Evolutionary conservation across 1,140 invertebrate genomes (phyloP), one percentile per base, ranked within the genome.

Genomic region (Helicorthomorpha holstii): DNA sequence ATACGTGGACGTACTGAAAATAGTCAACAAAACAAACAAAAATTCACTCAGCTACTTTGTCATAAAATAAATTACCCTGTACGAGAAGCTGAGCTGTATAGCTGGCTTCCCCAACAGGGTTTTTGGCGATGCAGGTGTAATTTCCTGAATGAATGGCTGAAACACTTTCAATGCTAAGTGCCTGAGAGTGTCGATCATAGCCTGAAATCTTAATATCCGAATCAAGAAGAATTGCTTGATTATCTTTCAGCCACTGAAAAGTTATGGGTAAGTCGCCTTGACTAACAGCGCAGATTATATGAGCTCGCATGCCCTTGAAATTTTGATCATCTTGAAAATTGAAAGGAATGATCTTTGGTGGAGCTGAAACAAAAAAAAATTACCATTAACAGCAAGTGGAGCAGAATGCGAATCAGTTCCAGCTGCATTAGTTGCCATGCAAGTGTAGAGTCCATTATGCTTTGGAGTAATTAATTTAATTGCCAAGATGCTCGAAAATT

Each of bases 241-340:
- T 70, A 65, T 91, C 83, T 60, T 79, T 72, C 14, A 66, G 59
- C 81, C 81, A 83, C 44, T 65, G 73, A 68, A 96, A 89, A 52
- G 79, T 81, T 55, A 97, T 81, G 21, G 91, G 91, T 55, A 87
- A 76, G 73, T 97, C 91, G 14, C 92, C 92, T 70, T 91, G 86
- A 62, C 90, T 80, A 58, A 95, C 87, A 62, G 88, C 84, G 69
- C 92, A 96, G 52, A 88, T 84, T 56, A 95, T 84, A 10, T 67
- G 66, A 3, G 69, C 64, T 41, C 70, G 56, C 56, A 69, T 67
- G 1, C 68, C 56, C 10, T 64, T 52, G 62, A 60, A 58, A 71
- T 63, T 38, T 57, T 53, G 52, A 63, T 61, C 60, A 26, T 61
- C 59, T 12, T 57, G 56, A 51, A 61, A 61, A 24, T 54, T 56